phyloP scores from a whole-genome alignment of 2,797 vertebrate species.

The Periparus ater region DNA sequence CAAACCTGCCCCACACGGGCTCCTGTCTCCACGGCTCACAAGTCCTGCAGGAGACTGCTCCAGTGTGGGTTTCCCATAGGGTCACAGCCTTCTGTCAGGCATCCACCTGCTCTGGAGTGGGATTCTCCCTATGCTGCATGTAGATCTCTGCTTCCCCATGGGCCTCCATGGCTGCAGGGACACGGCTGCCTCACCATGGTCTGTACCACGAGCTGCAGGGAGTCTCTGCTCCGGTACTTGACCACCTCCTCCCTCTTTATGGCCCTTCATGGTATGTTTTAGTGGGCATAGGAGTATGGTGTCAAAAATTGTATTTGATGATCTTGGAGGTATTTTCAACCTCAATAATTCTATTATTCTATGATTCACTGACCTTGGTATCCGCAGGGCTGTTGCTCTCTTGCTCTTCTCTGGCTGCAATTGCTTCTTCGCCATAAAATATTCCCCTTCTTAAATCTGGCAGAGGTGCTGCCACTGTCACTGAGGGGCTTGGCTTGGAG shows the following conservation, averaged over 20 bases:
- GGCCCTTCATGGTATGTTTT: not conserved
- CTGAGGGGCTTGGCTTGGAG: not conserved
- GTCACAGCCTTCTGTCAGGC: not conserved
- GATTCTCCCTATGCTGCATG: not conserved
- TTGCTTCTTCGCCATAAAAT: not conserved
- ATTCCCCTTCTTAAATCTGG: not conserved
- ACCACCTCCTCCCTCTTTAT: not conserved
- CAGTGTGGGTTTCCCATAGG: not conserved
- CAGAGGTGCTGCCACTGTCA: not conserved
- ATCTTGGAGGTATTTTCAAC: not conserved
- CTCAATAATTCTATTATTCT: not conserved
- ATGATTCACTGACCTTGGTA: not conserved
- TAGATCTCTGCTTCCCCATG: not conserved
- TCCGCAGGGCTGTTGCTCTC: not conserved
- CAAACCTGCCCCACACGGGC: not conserved
- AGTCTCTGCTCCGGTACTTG: not conserved
- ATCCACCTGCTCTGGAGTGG: not conserved
- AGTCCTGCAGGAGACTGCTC: not conserved
- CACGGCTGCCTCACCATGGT: not conserved
- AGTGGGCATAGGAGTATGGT: not conserved
- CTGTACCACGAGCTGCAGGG: fast-evolving
- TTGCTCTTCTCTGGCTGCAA: not conserved
- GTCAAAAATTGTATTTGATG: not conserved
- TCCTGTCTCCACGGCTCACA: not conserved
- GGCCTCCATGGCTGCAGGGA: not conserved